Evolutionary conservation across 2,113 vertebrate genomes (phyloP), one percentile per base, ranked within the genome.

Genomic region (Oreocharis arfaki): DNA sequence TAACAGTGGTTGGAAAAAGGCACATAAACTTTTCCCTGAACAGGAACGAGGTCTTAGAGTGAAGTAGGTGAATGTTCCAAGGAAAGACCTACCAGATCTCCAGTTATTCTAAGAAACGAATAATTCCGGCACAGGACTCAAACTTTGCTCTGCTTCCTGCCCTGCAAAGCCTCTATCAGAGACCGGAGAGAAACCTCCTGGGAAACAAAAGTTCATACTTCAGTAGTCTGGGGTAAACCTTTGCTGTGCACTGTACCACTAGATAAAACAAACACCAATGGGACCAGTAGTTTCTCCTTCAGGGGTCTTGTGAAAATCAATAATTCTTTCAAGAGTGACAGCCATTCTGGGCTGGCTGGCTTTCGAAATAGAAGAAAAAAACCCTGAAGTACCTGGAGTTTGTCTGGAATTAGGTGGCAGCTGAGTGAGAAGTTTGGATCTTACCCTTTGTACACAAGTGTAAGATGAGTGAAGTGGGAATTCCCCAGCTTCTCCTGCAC

Each of bases 341-440:
- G 19, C 14, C 20, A 27, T 46, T 56, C 49, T 46, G 32, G 20
- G 17, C 27, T 67, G 61, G 5, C 44, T 84, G 69, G 24, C 24
- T 82, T 90, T 90, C 78, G 76, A 57, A 33, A 2, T 18, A 27
- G 53, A 84, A 60, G 26, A 24, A 8, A 53, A 76, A 85, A 86
- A 70, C 4, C 1, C 39, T 64, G 37, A 90, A 83, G 57, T 61
- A 80, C 26, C 18, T 77, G 71, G 55, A 57, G 23, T 12, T 37
- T 39, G 67, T 69, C 23, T 86, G 11, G 2, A 37, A 90, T 88
- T 92, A 90, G 67, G 83, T 77, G 83, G 68, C 30, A 90, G 70
- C 64, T 75, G 86, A 90, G 59, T 95, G 83, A 95, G 79, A 90
- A 84, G 10, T 81, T 92, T 84, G 73, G 59, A 88, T 86, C 30